Evolutionary conservation across 30 jellyfish, hydroid and myxozoan genomes (phyloP), one percentile per base, ranked within the genome.

Genomic region (Turritopsis dohrnii): DNA sequence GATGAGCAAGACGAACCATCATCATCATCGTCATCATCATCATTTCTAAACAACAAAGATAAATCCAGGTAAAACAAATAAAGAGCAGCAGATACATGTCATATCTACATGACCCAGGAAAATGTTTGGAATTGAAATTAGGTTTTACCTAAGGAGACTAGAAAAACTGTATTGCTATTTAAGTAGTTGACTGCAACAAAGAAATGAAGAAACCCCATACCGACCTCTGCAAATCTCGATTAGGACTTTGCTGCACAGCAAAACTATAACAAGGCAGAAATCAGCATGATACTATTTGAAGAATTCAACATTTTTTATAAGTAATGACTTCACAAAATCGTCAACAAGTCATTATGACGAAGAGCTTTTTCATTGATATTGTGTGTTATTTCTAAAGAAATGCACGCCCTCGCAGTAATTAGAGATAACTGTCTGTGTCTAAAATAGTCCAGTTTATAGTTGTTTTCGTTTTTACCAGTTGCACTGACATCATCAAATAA

Each of bases 1-100:
- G 96, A 87, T 9, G 97, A 92, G 21, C 95, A 79, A 19, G 98
- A 93, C 13, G 77, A 69, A 41, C 60, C 60, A 41, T 41, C 60
- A 3, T 41, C 60, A 41, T 41, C 60, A 5, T 5, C n/a, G n/a
- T n/a, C 60, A 41, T 41, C 60, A 3, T 41, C 60, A 41, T 41
- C 60, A 5, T 5, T 41, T 41, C 60, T 41, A 41, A 41, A 41
- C 60, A 41, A 41, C 60, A 41, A 41, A 41, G 13, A 13, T 41
- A 41, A 41, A 41, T 41, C 5, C 5, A 41, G 13, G 13, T 41
- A 41, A 41, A 41, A 41, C 60, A 41, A 41, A 41, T 41, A 41
- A 41, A 41, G 13, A 41, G 13, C 9, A 41, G 5, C 9, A 3
- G 5, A 41, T 3, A 41, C 5, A 13, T 41, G 60, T 5, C 60